Evolutionary conservation across 1,140 invertebrate genomes (phyloP).

Genomic region (Brachionus paranguensis): DNA sequence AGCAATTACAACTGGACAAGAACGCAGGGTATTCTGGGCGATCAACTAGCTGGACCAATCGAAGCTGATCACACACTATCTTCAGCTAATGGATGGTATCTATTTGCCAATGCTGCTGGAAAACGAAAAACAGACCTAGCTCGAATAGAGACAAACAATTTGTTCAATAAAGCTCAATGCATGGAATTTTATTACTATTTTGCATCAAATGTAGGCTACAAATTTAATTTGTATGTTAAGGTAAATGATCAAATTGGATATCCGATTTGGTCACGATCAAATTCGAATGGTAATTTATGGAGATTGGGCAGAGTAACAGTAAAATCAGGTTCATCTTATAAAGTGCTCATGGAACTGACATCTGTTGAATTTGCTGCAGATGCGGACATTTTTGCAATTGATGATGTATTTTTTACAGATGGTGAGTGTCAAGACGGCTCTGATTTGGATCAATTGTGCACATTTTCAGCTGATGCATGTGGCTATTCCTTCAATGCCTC

Average conservation of each 20-base stretch:
- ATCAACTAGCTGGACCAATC: background rate
- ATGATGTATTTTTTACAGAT: conserved; percentile 36
- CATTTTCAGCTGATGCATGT: conserved; percentile 15
- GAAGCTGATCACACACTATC: conserved; percentile 53
- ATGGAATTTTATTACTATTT: conserved; percentile 40
- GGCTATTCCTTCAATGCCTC: background rate
- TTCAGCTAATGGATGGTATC: conserved; percentile 49
- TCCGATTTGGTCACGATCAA: conserved; percentile 47
- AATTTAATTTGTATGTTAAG: conserved; percentile 28
- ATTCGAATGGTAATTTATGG: conserved; percentile 50
- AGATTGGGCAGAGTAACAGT: conserved; percentile 44
- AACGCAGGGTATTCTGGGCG: background rate
- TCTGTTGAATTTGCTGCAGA: background rate
- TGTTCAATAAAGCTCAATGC: background rate
- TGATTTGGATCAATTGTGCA: background rate
- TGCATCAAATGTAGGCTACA: background rate
- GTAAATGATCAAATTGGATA: background rate
- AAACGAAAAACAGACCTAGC: background rate
- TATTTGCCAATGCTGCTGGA: conserved; percentile 42
- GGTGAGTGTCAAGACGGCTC: conserved; percentile 23
- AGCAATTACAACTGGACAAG: conserved; percentile 18
- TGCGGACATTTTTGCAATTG: conserved; percentile 2
- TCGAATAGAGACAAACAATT: background rate
- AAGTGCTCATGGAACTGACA: conserved; percentile 14
- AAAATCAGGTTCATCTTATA: conserved; percentile 21